Evolutionary conservation across 2,888 invertebrate genomes (phyloP).

Genomic region (Chromoteleia sp.): DNA sequence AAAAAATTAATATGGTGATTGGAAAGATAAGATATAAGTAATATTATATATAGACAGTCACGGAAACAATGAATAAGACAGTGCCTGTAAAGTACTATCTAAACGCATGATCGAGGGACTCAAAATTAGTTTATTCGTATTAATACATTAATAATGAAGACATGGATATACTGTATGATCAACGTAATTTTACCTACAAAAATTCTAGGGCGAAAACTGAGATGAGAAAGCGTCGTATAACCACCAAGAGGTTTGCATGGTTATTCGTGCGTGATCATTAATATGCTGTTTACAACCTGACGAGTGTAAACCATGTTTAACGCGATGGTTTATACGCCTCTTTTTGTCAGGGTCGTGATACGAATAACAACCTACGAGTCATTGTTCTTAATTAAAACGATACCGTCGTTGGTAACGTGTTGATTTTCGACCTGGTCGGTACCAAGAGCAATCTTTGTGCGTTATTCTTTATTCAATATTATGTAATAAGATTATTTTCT

Average conservation of each 20-base stretch:
- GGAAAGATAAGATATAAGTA: too few relatives aligned
- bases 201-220: conserved; percentile 68
- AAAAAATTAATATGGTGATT: too few relatives aligned
- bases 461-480: conserved; percentile 3
- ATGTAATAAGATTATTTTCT: neutral
- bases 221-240: conserved; percentile 61
- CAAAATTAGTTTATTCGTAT: conserved; percentile 65
- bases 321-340: conserved; percentile 52
- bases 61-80: conserved; percentile 65
- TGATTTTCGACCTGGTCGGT: conserved; percentile 21
- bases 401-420: conserved; percentile 11
- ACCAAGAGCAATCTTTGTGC: conserved; percentile 6
- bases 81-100: conserved; percentile 48
- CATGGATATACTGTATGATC: conserved; percentile 62
- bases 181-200: conserved; percentile 69
- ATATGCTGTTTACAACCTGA: conserved; percentile 69
- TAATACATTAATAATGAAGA: conserved; percentile 67
- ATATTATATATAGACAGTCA: conserved; percentile 59
- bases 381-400: conserved; percentile 62
- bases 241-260: conserved; percentile 67
- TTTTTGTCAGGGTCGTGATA: conserved; percentile 40
- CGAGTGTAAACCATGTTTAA: conserved; percentile 67
- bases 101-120: conserved; percentile 51
- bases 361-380: conserved; percentile 38
- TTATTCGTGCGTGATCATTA: conserved; percentile 71